Percentiles rank a stretch among this genome's conserved stretches.
Conservation (phyloP, 2,113 vertebrate species). For the Brachypodius melanocephalos region DNA sequence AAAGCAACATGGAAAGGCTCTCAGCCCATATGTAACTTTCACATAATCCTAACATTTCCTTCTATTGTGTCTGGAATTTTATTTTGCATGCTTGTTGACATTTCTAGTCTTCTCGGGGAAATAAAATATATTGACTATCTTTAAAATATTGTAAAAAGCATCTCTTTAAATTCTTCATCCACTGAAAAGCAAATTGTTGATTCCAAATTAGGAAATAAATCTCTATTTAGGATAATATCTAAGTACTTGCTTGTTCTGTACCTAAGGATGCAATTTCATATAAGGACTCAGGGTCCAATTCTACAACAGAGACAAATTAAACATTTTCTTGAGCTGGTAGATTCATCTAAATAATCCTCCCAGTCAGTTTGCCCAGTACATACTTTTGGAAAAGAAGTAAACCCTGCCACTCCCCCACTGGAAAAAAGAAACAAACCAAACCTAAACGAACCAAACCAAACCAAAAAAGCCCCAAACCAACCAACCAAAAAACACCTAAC, state of each 20-base stretch:
- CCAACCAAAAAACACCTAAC: background rate
- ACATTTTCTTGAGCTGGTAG: background rate
- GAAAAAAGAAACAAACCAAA: background rate
- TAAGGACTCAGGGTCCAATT: background rate
- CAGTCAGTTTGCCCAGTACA: background rate
- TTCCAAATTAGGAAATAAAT: background rate
- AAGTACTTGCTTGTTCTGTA: background rate
- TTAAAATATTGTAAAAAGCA: background rate
- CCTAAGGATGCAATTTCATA: background rate
- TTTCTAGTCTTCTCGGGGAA: background rate
- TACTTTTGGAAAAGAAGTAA: background rate
- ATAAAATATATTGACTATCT: background rate
- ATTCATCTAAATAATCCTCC: background rate
- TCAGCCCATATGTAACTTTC: background rate
- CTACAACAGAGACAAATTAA: background rate
- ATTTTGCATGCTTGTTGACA: background rate
- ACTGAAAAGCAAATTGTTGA: background rate
- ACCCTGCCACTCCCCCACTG: no score
- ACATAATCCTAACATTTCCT: slow-evolving; percentile 7
- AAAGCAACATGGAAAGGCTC: background rate
- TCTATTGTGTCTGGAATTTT: background rate
- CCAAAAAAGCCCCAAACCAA: background rate
- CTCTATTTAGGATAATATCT: background rate
- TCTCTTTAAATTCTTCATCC: background rate
- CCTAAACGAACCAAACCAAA: no score